phyloP scores from a whole-genome alignment of 2,888 invertebrate species.

The Abrostola tripartita region DNA sequence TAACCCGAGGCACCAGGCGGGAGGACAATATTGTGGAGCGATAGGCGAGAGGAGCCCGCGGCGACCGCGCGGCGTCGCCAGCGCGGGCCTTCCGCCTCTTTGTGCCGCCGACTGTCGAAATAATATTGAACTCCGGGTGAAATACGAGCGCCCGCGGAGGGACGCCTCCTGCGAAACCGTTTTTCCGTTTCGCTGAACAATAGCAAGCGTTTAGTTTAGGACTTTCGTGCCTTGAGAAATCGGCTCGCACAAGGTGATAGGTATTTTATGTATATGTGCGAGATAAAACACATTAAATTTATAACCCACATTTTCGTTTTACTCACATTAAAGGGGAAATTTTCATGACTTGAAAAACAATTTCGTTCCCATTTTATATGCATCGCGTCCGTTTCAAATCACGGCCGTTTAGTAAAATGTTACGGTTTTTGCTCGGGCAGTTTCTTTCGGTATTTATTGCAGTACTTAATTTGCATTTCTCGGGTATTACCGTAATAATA shows the following conservation, averaged over 20 bases:
- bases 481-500: conserved; percentile 80
- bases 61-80: conserved; percentile 66
- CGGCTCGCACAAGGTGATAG: conserved; percentile 61
- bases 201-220: conserved; percentile 79
- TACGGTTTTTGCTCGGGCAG: conserved; percentile 70
- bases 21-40: conserved; percentile 86
- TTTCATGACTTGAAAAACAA: conserved; percentile 60
- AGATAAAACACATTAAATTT: conserved; percentile 34
- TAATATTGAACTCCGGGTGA: conserved; percentile 87
- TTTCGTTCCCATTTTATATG: conserved; percentile 64
- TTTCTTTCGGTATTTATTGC: conserved; percentile 78
- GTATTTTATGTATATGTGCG: conserved; percentile 48
- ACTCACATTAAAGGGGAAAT: conserved; percentile 51
- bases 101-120: conserved; percentile 83
- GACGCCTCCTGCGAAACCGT: conserved; percentile 81
- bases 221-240: conserved; percentile 70
- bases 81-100: conserved; percentile 83
- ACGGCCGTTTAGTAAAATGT: conserved; percentile 66
- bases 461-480: conserved; percentile 81
- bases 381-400: conserved; percentile 66
- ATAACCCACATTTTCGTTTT: conserved; percentile 37
- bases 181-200: conserved; percentile 85
- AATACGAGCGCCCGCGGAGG: conserved; percentile 84
- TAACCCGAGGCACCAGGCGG: conserved; percentile 82
- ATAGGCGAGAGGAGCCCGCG: conserved; percentile 79